Evolutionary conservation across 30 jellyfish, hydroid and myxozoan genomes (phyloP).

Genomic region (Aurelia aurita): DNA sequence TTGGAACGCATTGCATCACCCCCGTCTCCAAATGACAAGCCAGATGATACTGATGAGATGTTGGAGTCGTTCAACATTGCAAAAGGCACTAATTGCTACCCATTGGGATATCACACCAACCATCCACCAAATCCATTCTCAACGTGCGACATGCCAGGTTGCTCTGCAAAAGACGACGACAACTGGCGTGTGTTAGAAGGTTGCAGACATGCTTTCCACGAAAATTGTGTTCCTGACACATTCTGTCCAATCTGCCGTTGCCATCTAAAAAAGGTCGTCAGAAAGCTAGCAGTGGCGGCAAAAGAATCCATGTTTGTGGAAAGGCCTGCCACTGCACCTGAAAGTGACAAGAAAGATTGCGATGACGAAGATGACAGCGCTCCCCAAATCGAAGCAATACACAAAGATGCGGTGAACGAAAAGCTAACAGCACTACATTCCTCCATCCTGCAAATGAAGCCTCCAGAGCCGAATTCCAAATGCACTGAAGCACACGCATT

Average conservation of each 20-base stretch:
- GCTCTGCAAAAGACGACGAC: neutral
- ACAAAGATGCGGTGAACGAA: no score
- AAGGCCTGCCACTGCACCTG: neutral
- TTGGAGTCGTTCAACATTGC: neutral
- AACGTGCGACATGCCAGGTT: constrained; percentile 17
- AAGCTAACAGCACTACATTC: no score
- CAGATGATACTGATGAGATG: neutral
- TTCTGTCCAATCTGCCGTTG: constrained; percentile 7
- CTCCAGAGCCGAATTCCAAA: no score
- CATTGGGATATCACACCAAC: constrained; percentile 9
- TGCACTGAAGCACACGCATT: no score
- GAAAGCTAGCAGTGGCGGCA: neutral
- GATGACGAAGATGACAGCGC: no score
- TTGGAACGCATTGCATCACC: no score
- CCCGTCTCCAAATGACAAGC: no score
- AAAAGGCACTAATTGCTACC: neutral
- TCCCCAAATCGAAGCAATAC: no score
- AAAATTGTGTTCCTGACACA: neutral
- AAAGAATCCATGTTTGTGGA: neutral
- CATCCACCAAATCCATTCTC: constrained; percentile 10
- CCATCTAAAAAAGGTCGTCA: neutral
- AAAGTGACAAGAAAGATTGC: neutral
- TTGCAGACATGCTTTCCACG: constrained; percentile 6
- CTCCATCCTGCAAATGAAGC: no score
- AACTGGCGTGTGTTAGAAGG: neutral